phyloP scores from a whole-genome alignment of 2,797 vertebrate genomes.

The Peromyscus nudipes region DNA sequence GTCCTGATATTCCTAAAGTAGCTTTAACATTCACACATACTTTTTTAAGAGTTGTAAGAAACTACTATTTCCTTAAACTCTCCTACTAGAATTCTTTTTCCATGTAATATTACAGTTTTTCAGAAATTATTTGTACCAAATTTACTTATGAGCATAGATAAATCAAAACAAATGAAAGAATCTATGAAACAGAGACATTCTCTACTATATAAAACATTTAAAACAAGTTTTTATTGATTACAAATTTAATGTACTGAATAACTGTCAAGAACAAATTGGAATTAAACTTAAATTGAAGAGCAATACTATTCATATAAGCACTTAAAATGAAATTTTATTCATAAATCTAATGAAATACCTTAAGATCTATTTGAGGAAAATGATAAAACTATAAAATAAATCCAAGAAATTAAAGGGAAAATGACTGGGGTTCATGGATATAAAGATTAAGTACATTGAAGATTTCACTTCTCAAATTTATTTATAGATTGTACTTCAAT shows the following conservation, averaged over 20 bases:
- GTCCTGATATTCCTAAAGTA: no score
- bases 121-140: no score
- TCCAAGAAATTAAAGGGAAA: background rate
- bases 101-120: no score
- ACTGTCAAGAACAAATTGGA: background rate
- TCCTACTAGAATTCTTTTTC: no score
- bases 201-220: background rate
- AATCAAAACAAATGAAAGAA: no score
- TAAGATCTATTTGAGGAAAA: background rate
- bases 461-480: background rate
- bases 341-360: background rate
- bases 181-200: no score
- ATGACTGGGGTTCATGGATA: background rate
- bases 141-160: no score
- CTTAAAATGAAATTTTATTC: background rate
- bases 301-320: background rate
- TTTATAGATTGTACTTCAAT: background rate
- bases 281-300: background rate
- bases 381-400: background rate
- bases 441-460: background rate
- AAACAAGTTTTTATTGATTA: background rate
- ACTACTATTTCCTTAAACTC: no score
- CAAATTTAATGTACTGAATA: background rate
- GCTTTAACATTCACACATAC: no score
- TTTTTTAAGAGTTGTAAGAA: no score